Conservation (phyloP, 1,140 invertebrate species). For the Sitobion miscanthi region DNA sequence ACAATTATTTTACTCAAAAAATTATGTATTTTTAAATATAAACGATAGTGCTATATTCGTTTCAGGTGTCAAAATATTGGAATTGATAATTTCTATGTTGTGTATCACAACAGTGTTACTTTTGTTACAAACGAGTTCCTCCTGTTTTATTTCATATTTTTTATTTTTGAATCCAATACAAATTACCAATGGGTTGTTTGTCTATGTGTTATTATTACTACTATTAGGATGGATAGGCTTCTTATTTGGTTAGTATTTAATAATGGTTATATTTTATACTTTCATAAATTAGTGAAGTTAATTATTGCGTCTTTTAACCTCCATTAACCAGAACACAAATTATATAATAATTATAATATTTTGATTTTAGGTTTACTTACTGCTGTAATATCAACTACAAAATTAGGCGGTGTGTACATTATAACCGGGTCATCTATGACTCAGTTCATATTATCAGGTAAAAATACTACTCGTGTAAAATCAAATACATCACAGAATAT, state of each 20-base stretch:
- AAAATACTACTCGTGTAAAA: not conserved
- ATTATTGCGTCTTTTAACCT: not conserved
- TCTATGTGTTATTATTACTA: not conserved
- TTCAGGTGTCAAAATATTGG: constrained; percentile 34
- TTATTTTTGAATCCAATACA: constrained; percentile 29
- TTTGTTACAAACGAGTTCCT: not conserved
- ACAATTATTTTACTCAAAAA: not conserved
- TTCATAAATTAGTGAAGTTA: not conserved
- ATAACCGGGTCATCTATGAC: not conserved
- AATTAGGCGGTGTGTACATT: not conserved
- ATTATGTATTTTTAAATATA: not conserved
- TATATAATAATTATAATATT: not conserved
- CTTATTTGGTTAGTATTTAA: constrained; percentile 18
- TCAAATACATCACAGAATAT: not conserved
- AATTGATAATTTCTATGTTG: constrained; percentile 34
- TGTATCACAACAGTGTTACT: not conserved
- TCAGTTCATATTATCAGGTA: constrained; percentile 39
- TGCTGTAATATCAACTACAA: not conserved
- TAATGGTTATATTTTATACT: not conserved
- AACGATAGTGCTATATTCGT: not conserved
- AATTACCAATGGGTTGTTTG: constrained; percentile 12
- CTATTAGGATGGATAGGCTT: constrained; percentile 49
- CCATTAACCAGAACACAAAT: not conserved
- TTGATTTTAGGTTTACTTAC: constrained; percentile 39
- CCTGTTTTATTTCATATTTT: not conserved